Percentiles rank a stretch among this genome's conserved stretches.
Evolutionary conservation across 2,888 invertebrate species (phyloP).

Genomic region (Scaptomyza tumidula): DNA sequence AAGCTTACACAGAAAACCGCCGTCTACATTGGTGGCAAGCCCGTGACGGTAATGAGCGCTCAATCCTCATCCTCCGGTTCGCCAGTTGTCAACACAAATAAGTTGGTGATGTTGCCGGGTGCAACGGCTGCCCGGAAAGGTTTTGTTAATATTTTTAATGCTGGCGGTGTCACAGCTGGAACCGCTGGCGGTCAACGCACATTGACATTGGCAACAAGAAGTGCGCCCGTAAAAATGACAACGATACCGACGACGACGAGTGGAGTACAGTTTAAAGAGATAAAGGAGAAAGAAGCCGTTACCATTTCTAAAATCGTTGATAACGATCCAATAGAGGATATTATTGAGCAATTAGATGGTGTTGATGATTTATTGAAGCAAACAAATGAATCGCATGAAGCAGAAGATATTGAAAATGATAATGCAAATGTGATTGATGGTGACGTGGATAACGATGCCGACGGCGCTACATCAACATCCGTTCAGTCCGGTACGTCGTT

Average conservation of each 20-base stretch:
- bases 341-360: slow-evolving; percentile 83
- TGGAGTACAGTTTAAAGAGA: slow-evolving; percentile 23
- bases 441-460: slow-evolving; percentile 31
- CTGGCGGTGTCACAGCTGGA: slow-evolving; percentile 41
- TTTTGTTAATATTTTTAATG: slow-evolving; percentile 85
- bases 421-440: background rate
- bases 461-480: slow-evolving; percentile 23
- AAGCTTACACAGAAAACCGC: slow-evolving; percentile 86
- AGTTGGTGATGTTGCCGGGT: slow-evolving; percentile 85
- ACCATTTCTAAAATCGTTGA: slow-evolving; percentile 65
- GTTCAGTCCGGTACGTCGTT: background rate
- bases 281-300: slow-evolving; percentile 50
- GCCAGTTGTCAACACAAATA: slow-evolving; percentile 57
- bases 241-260: slow-evolving; percentile 7
- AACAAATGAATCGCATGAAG: slow-evolving; percentile 13
- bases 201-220: slow-evolving; percentile 70
- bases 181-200: slow-evolving; percentile 64
- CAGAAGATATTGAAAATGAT: slow-evolving; percentile 39
- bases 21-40: slow-evolving; percentile 88
- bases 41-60: slow-evolving; percentile 88
- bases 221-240: slow-evolving; percentile 32
- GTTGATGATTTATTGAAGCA: slow-evolving; percentile 61
- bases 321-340: slow-evolving; percentile 82
- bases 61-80: slow-evolving; percentile 60
- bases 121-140: slow-evolving; percentile 85